Evolutionary conservation across 2,113 vertebrate species (phyloP), one percentile per base, ranked within the genome.

Genomic region (Oenanthe oenanthe): DNA sequence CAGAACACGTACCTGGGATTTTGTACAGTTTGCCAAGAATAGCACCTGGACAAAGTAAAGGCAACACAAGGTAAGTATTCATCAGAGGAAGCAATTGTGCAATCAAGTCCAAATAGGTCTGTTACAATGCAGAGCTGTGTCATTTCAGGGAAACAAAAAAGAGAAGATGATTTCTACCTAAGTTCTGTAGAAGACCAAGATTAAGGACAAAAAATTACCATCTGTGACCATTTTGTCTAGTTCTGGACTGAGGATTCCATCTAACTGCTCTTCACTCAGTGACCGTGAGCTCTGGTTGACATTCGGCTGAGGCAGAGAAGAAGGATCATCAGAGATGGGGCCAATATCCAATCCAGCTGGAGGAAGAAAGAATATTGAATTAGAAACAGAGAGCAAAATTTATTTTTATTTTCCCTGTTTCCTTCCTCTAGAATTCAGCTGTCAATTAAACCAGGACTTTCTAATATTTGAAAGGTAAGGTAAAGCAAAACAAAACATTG

Each of bases 151-250:
- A 13, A 28, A 26, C 18, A 17, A 32, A 58, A 66, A 68, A 82
- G 16, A 38, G 78, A 38, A 73, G 1, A 66, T 50, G 3, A 12
- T 79, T 94, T 88, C 75, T 95, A 79, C 66, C 18, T 29, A 45
- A 45, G 54, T 93, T 54, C 89, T 93, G 91, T 26, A 85, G 58
- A 92, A 96, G 86, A 84, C 20, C 62, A 85, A 96, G 61, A 66
- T 72, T 36, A 87, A 93, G 71, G 72, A 89, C 76, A 93, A 93
- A 56, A 60, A 73, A 98, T 98, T 98, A 99, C 99, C 99, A 29
- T 99, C 99, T 83, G 98, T 98, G 94, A 99, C 99, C 98, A 99
- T 99, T 97, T 98, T 99, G 97, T 99, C 99, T 36, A 99, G 98
- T 77, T 99, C 99, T 85, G 99, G 99, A 93, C 99, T 99, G 83